Evolutionary conservation across 2,113 vertebrate genomes (phyloP).

Genomic region (Chelonoidis abingdonii): DNA sequence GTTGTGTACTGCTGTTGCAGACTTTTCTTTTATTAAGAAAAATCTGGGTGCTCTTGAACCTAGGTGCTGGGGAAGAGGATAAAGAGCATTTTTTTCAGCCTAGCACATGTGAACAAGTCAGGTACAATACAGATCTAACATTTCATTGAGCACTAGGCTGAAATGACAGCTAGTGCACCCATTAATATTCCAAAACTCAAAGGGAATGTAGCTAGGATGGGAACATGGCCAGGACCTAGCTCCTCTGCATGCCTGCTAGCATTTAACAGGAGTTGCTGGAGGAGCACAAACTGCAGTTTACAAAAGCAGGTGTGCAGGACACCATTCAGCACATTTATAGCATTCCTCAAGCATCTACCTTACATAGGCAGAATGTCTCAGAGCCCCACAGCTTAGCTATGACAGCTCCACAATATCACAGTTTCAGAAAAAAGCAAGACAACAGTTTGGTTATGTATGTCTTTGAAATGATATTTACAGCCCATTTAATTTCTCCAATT

Average conservation of each 20-base stretch:
- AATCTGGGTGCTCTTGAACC: background rate
- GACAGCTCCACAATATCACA: background rate
- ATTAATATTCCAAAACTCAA: background rate
- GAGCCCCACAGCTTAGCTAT: background rate
- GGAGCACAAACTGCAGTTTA: background rate
- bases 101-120: background rate
- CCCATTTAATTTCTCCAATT: background rate
- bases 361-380: background rate
- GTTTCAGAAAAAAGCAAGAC: background rate
- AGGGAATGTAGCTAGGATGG: background rate
- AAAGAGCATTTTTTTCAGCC: background rate
- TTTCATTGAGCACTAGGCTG: background rate
- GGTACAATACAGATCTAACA: background rate
- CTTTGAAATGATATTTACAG: background rate
- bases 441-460: background rate
- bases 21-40: conserved; percentile 40
- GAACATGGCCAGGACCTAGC: background rate
- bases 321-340: background rate
- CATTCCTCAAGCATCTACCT: background rate
- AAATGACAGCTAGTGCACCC: background rate
- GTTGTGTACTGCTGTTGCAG: background rate
- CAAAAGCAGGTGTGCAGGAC: background rate
- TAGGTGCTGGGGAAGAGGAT: background rate
- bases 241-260: background rate
- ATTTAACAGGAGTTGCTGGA: fast-evolving